A percentile compares a stretch with the other conserved stretches of the same genome.
phyloP scores from a whole-genome alignment of 2,113 vertebrate genomes.

The Callospermophilus lateralis region DNA sequence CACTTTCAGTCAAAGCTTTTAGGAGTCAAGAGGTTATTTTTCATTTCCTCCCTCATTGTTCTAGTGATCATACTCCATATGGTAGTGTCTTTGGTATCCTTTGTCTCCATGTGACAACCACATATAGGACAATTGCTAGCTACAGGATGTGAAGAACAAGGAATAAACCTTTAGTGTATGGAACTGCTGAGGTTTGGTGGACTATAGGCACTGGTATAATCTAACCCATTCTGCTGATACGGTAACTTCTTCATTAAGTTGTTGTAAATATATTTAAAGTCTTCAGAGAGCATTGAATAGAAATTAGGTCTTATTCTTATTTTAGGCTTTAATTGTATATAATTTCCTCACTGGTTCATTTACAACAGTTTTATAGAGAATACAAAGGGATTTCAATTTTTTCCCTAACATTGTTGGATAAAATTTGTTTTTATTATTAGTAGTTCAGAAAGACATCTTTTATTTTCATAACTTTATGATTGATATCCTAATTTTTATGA shows the following conservation, averaged over 20 bases:
- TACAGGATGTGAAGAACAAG: not conserved
- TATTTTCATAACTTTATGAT: not conserved
- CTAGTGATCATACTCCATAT: not conserved
- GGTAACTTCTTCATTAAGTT: not conserved
- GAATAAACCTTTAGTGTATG: not conserved
- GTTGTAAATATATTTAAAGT: not conserved
- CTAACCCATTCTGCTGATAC: not conserved
- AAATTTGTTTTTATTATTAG: conserved; percentile 15
- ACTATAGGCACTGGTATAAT: not conserved
- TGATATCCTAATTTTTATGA: not conserved
- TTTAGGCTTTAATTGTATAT: not conserved
- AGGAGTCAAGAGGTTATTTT: not conserved
- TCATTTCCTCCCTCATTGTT: not conserved
- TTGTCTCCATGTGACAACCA: not conserved
- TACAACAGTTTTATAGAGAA: not conserved
- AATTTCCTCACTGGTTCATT: conserved; percentile 1
- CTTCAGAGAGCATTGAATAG: not conserved
- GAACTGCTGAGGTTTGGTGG: not conserved
- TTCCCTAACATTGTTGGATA: not conserved
- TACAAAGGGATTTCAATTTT: not conserved
- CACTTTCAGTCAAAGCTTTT: not conserved
- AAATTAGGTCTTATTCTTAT: not conserved
- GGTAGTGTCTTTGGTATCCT: not conserved
- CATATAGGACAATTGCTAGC: not conserved
- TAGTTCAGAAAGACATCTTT: not conserved